Evolutionary conservation across 1,140 invertebrate species (phyloP).

Genomic region (Drosophila aff.): DNA sequence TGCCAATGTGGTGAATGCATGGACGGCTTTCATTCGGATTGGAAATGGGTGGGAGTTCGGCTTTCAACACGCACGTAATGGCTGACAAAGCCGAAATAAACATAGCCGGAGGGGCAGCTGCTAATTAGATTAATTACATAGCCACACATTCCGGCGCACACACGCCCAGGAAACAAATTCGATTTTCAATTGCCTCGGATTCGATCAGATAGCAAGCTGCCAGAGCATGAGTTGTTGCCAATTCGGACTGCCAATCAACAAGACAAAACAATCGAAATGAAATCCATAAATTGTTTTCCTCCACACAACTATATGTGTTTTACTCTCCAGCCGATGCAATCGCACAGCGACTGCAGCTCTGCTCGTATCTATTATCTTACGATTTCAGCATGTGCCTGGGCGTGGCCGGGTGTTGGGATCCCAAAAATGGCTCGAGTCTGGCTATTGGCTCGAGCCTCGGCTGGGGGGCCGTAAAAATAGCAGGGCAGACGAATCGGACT

Average conservation of each 20-base stretch:
- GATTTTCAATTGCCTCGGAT: slow-evolving; percentile 32
- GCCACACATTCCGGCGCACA: slow-evolving; percentile 18
- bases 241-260: slow-evolving; percentile 72
- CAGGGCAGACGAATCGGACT: slow-evolving; percentile 41
- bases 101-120: slow-evolving; percentile 10
- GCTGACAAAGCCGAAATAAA: slow-evolving; percentile 15
- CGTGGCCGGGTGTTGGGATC: slow-evolving; percentile 32
- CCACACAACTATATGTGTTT: slow-evolving; percentile 7
- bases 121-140: slow-evolving; percentile 63
- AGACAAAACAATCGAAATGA: slow-evolving; percentile 72
- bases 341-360: slow-evolving; percentile 54
- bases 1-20: slow-evolving; percentile 35
- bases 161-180: slow-evolving; percentile 42
- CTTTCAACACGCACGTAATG: slow-evolving; percentile 42
- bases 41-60: neutral
- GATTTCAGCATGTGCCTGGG: slow-evolving; percentile 58
- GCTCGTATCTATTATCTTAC: slow-evolving; percentile 56
- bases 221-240: slow-evolving; percentile 60
- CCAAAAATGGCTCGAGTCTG: slow-evolving; percentile 63
- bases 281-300: slow-evolving; percentile 73
- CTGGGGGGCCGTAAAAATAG: slow-evolving; percentile 42
- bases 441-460: slow-evolving; percentile 40
- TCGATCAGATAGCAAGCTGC: slow-evolving; percentile 2
- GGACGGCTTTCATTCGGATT: slow-evolving; percentile 23
- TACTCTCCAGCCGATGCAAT: slow-evolving; percentile 62